Base-by-base conservation (phyloP, 2,113 vertebrate genomes). In the Polypterus senegalus region DNA sequence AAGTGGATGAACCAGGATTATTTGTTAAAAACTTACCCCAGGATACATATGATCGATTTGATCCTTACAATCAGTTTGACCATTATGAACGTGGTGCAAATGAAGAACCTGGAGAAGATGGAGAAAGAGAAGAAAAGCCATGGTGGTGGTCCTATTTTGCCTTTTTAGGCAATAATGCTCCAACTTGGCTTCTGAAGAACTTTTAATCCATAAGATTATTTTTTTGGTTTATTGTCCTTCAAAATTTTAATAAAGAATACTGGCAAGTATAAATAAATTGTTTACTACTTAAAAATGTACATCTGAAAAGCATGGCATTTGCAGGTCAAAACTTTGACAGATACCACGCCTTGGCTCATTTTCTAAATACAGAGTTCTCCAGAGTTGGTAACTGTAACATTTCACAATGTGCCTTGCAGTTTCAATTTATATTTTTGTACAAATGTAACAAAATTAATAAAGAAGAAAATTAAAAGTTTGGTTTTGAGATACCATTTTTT, bases 101-200 rank as follows among this genome's bases (percentile, higher is more conserved):
- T 1, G 65, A 45, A 3, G 77, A 73, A 27, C 54, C 54, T 8
- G 69, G 65, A 49, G 71, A 61, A 0, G 82, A 65, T 1, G 75
- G 86, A 0, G 81, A 79, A 59, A 0, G 66, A 46, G 7, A 83
- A 80, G 86, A 90, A 70, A 97, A 93, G 67, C 96, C 96, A 0
- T 98, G 96, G 96, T 98, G 94, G 96, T 98, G 96, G 96, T 80
- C 83, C 3, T 98, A 97, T 73, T 97, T 98, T 75, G 86, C 87
- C 47, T 87, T 89, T 4, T 79, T 92, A 4, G 88, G 82, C 44
- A 70, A 83, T 5, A 80, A 89, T 7, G 81, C 87, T 61, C 94
- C 96, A 0, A 77, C 83, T 46, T 98, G 96, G 96, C 82, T 98
- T 66, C 88, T 98, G 55, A 88, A 85, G 71, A 87, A 85, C 66